Evolutionary conservation across 2,797 vertebrate species (phyloP), one percentile per base, ranked within the genome.

Genomic region (Hippoglossus hippoglossus): DNA sequence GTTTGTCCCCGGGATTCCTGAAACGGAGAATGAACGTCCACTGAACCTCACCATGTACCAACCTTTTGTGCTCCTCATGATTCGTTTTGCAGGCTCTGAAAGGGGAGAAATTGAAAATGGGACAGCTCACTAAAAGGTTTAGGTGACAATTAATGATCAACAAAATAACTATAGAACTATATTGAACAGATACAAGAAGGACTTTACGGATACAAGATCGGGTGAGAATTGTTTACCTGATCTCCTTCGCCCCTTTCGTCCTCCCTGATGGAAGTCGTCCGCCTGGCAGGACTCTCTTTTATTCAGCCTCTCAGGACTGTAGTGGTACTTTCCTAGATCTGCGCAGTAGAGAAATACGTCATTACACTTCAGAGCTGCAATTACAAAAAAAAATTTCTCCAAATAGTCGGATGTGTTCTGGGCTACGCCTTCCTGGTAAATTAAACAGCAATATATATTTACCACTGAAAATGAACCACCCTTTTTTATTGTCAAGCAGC

Each of bases 251-350:
- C 93, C 95, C 55, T 95, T 94, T 10, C 92, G 87, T 6, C 65
- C 83, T 4, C 1, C 87, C 0, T 52, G 53, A 6, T 90, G 71
- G 6, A 94, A 90, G 3, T 97, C 95, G 0, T 94, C 94, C 4
- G 55, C 47, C 13, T 95, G 93, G 75, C 85, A 95, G 55, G 93
- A 95, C 90, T 94, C 93, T 0, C 92, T 84, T 86, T 96, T 98
- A 92, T 97, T 97, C 79, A 96, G 88, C 72, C 91, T 93, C 87
- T 98, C 96, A 0, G 97, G 97, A 80, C 97, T 98, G 41, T 90
- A 96, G 75, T 94, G 94, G 85, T 96, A 95, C 85, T 94, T 96
- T 0, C 92, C 93, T 34, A 95, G 94, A 88, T 95, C 97, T 98
- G 87, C 72, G 34, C 80, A 65, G 44, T n/a, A 26, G 58, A 74